Base-by-base conservation (phyloP, 1,140 invertebrate species). In the Alviniconcha marisindica region DNA sequence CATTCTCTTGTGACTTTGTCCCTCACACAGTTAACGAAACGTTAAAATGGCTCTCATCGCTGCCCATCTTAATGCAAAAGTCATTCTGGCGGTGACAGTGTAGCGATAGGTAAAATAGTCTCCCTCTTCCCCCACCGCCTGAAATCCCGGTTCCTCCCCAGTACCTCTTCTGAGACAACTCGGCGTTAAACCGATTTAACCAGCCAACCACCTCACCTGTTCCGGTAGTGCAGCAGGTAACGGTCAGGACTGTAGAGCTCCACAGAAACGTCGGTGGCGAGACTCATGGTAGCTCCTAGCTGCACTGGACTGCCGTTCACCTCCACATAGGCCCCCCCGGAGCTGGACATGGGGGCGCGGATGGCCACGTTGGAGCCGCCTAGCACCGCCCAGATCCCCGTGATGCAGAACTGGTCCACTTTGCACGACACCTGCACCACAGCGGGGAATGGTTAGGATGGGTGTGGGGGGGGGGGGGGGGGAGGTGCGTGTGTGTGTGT, bases 371-470 rank as follows among this genome's bases (percentile, higher is more conserved):
- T 31, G 60, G 28, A 33, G 60, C 60, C 60, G 28, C 60, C 60
- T 31, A 66, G 18, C 60, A 31, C 60, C 60, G 60, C 60, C 60
- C 60, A 66, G 28, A 66, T 31, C 60, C 60, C 60, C n/a, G 60
- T 66, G 60, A 66, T 66, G 60, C 60, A 66, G 60, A 66, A 66
- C 60, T 66, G 60, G 60, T 66, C 60, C 60, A n/a, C 5, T 31
- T 66, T 66, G 60, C 60, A 66, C 7, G 28, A n/a, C 60, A 66
- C 60, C 60, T 66, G 60, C 4, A 4, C 7, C 4, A 60, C 56
- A 60, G 3, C 4, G 15, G 21, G 7, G 21, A n/a, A n/a, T 10
- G 56, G 56, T 10, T 4, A n/a, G 56, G 21, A 51, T 12, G 21
- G n/a, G n/a, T n/a, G n/a, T n/a, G n/a, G n/a, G n/a, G n/a, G n/a